These are phyloP conservation scores for Eulithis prunata DNA, from an alignment of 2,888 invertebrate species.

Conservation along the genomic window DNA sequence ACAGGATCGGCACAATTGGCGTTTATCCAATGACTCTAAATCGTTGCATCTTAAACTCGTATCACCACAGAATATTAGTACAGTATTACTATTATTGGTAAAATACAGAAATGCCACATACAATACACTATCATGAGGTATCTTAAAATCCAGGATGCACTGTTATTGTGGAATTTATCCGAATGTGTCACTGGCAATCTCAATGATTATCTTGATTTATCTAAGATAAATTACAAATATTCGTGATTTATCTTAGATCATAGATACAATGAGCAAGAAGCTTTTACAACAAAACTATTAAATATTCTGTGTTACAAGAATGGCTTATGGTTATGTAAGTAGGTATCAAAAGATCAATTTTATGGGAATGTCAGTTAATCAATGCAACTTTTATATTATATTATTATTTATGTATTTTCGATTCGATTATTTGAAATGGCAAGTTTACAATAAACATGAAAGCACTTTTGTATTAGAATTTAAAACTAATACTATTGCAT, in stretches of 20 bases:
- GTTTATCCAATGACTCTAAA: too few species aligned
- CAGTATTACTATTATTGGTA: constrained; percentile 15
- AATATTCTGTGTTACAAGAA: too few species aligned
- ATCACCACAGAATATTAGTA: too few species aligned
- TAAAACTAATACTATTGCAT: constrained; percentile 7
- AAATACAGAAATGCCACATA: constrained; percentile 47
- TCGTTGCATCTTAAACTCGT: background rate
- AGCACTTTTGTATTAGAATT: constrained; percentile 12
- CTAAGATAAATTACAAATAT: background rate
- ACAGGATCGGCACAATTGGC: too few species aligned
- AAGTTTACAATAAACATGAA: constrained; percentile 16
- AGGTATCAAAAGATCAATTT: too few species aligned
- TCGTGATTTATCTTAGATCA: too few species aligned
- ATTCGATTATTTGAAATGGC: constrained; percentile 5
- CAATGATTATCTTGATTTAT: background rate
- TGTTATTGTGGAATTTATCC: constrained; percentile 7
- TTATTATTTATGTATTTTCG: background rate
- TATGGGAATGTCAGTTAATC: background rate
- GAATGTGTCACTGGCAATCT: background rate
- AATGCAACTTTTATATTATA: background rate
- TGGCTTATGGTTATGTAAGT: too few species aligned
- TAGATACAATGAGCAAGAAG: too few species aligned
- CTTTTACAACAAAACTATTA: too few species aligned
- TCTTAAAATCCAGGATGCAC: constrained; percentile 26
- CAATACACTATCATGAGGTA: constrained; percentile 45